These are phyloP conservation scores for Thereva nobilitata DNA, from an alignment of 2,888 invertebrate genomes.

Conservation along the genomic window DNA sequence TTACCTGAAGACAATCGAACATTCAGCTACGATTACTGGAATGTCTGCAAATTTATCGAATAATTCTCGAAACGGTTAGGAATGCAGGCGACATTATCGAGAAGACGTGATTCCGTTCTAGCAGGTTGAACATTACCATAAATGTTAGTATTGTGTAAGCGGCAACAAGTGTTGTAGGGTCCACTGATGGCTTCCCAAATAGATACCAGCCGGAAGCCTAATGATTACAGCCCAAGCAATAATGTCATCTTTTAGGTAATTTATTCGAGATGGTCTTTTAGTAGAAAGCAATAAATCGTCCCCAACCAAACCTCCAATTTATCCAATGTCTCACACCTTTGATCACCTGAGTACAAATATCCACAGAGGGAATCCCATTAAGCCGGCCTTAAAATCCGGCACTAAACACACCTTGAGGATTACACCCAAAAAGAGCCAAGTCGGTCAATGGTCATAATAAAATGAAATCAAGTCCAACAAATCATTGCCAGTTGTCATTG, in stretches of 20 bases:
- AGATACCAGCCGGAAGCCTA: too few species aligned
- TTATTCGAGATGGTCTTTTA: too few species aligned
- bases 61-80: slow-evolving; percentile 5
- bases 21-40: slow-evolving; percentile 24
- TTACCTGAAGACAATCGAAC: slow-evolving; percentile 29
- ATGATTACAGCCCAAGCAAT: too few species aligned
- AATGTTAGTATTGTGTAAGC: too few species aligned
- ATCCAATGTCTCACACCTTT: too few species aligned
- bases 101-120: slow-evolving; percentile 21
- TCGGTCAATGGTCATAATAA: slow-evolving; percentile 2
- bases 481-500: slow-evolving; percentile 39
- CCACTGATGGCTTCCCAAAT: too few species aligned
- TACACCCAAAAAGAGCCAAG: slow-evolving; percentile 4
- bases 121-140: not conserved
- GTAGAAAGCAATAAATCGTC: too few species aligned
- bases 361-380: slow-evolving; percentile 15
- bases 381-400: slow-evolving; percentile 14
- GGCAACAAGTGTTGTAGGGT: too few species aligned
- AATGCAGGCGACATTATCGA: slow-evolving; percentile 9
- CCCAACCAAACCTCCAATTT: too few species aligned
- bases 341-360: too few species aligned
- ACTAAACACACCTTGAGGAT: slow-evolving; percentile 10
- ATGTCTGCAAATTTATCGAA: slow-evolving; percentile 28
- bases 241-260: too few species aligned
- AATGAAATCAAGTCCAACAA: slow-evolving; percentile 38